Conservation (phyloP, 2,113 vertebrate species). For the Hiodon tergisus region DNA sequence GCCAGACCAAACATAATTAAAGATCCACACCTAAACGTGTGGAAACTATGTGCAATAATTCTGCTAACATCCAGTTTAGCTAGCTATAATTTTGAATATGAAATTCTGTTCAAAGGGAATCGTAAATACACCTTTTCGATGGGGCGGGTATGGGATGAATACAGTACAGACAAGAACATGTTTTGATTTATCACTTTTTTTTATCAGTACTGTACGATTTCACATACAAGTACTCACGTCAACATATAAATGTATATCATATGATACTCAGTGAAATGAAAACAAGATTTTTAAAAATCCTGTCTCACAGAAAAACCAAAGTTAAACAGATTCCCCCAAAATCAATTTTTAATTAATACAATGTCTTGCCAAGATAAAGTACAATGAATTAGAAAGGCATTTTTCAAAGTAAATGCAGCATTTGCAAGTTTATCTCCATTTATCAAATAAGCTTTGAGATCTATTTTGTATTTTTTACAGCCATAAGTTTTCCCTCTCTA, state of each 20-base stretch:
- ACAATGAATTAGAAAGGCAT: conserved; percentile 1
- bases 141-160: no score
- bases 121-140: neutral
- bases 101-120: neutral
- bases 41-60: conserved; percentile 4
- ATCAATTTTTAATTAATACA: conserved; percentile 17
- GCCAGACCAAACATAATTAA: conserved; percentile 10
- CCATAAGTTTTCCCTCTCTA: neutral
- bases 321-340: neutral
- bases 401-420: neutral
- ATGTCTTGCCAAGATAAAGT: conserved; percentile 7
- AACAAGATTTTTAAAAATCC: neutral
- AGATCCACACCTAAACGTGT: neutral
- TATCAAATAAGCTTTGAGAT: neutral
- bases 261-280: neutral
- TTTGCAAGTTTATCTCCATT: conserved; percentile 5
- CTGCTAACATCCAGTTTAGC: conserved; percentile 5
- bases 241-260: neutral
- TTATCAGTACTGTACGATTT: no score
- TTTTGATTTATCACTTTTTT: no score
- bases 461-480: no score
- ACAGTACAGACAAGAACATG: no score
- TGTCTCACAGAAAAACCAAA: neutral
- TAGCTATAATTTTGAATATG: conserved; percentile 6
- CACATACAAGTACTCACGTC: neutral